These are phyloP conservation scores for Celastrina argiolus DNA, from an alignment of 2,888 invertebrate species.

Conservation along the genomic window DNA sequence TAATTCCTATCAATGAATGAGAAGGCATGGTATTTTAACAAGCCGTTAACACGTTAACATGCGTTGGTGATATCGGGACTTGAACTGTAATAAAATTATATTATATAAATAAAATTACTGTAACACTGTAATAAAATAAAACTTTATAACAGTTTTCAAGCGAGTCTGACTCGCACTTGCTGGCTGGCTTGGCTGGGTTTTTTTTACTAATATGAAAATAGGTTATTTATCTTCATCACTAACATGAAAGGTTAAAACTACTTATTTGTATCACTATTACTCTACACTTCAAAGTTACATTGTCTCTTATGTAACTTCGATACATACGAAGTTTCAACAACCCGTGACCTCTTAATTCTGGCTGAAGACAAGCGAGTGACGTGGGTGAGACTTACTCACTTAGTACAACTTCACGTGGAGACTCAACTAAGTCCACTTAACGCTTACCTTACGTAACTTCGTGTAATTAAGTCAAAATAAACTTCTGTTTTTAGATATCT, in stretches of 20 bases:
- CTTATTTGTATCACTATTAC: not conserved
- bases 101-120: no score
- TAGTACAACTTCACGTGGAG: not conserved
- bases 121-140: no score
- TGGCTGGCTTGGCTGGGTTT: no score
- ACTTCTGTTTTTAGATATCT: not conserved
- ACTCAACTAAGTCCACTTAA: slow-evolving; percentile 10
- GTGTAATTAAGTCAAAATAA: not conserved
- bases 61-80: no score
- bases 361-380: slow-evolving; percentile 4
- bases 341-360: slow-evolving; percentile 4
- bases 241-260: not conserved
- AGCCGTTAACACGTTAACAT: no score
- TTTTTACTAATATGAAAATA: no score
- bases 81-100: no score
- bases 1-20: no score
- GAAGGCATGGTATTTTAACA: no score
- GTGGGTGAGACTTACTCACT: not conserved
- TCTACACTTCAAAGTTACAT: not conserved
- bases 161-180: no score
- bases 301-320: not conserved
- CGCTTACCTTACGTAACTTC: not conserved
- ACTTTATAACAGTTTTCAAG: no score
- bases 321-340: not conserved
- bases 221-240: no score